Base-by-base conservation (phyloP, 2,888 invertebrate genomes). In the Platycheirus albimanus region DNA sequence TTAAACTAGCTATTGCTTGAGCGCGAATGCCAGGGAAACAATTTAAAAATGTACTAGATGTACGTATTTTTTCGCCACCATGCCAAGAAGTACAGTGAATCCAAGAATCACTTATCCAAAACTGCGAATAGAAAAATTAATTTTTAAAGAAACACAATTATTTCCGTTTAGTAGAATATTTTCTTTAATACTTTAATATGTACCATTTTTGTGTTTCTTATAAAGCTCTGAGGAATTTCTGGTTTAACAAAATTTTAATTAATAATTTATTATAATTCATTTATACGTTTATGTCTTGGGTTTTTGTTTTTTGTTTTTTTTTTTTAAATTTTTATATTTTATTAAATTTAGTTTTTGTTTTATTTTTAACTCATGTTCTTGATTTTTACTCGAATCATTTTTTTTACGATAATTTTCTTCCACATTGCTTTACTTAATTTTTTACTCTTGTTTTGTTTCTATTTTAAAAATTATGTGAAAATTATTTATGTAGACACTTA, bases 191-290 rank as follows among this genome's bases (percentile, higher is more conserved):
- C 80, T 81, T 81, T 71, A 76, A 76, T 81, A 81, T 76, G 76
- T 77, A 71, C 58, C 71, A 67, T 77, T 74, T 52, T 80, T 80
- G 76, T 81, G 71, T 77, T 81, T 75, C 77, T 83, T 78, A 83
- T 83, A 83, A 83, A 83, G 83, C 83, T 83, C 83, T 83, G 78
- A 83, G 72, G 69, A 78, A 69, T 78, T 78, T 78, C 71, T 78
- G 83, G 83, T 83, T 78, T 78, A 83, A 83, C 78, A 78, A 83
- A 83, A 78, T 78, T 74, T 63, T 61, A 74, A 54, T 75, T 75
- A 54, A 63, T 78, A 71, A 78, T 70, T 36, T n/a, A n/a, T n/a
- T n/a, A n/a, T 36, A 58, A 58, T 24, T 36, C 15, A 58, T 43
- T 66, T 71, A 54, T 71, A 69, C 67, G 61, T 67, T 69, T 63